Base-by-base conservation (phyloP, 2,797 vertebrate genomes). In the Nasua narica region DNA sequence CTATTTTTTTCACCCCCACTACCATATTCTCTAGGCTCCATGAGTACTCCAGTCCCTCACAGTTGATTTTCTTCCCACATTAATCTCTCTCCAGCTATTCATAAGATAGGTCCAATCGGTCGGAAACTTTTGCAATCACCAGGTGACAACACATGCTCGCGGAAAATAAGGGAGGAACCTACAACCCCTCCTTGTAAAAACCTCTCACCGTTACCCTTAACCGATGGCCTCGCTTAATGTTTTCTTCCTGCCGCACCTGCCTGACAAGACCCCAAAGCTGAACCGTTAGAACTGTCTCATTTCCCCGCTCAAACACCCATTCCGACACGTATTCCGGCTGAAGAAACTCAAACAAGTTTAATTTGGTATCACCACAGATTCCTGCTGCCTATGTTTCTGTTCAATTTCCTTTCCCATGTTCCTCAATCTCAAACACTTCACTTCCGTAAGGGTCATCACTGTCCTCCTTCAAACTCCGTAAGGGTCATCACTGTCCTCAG, bases 361-460 rank as follows among this genome's bases (percentile, higher is more conserved):
- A 76, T 62, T 85, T 82, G 58, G 48, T 13, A 56, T 94, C 52
- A 4, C 65, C 19, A 54, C 9, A 32, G 74, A 91, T 60, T 89
- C 81, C 69, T 35, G 52, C 72, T 86, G 46, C 52, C 83, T 7
- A 3, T 60, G 35, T 81, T 85, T 95, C 81, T 88, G 29, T 91
- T 87, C 88, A 87, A 65, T 92, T 92, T 81, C 46, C 37, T 86
- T 77, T 81, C 23, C 88, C 86, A 87, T 87, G 94, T 92, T 84
- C 76, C 82, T 95, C 74, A 60, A 40, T 92, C 67, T 90, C 70
- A 85, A 84, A 85, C 48, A 83, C 89, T 87, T 92, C 46, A 46
- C 90, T 88, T 54, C 50, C 0, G 0, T 18, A 76, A 69, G 67
- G 60, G 32, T 50, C 72, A 56, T 76, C 62, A 67, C 14, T 29